These are phyloP conservation scores for Belonocnema kinseyi DNA, from an alignment of 1,140 invertebrate genomes.

Conservation along the genomic window DNA sequence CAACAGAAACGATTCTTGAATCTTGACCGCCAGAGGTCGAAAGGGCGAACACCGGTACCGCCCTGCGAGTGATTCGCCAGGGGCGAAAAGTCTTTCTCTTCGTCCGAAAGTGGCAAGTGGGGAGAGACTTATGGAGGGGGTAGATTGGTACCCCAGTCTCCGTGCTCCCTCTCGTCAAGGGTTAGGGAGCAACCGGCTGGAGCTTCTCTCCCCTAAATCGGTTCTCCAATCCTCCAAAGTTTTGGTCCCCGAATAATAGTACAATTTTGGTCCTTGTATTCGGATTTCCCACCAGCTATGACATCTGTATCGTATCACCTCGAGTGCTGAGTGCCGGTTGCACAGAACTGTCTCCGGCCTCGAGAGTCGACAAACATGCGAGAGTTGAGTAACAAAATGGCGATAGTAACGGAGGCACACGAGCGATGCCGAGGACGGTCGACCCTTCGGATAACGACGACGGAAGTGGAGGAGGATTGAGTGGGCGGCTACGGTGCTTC, in stretches of 20 bases:
- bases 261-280: too few species aligned
- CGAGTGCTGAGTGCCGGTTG: too few species aligned
- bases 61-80: conserved; percentile 55
- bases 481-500: conserved; percentile 15
- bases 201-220: background rate
- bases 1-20: conserved; percentile 39
- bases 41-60: conserved; percentile 64
- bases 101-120: conserved; percentile 12
- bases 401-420: background rate
- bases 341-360: background rate
- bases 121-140: conserved; percentile 37
- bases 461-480: conserved; percentile 16
- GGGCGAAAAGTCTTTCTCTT: conserved; percentile 39
- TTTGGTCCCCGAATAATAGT: too few species aligned
- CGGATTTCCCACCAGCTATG: too few species aligned
- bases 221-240: too few species aligned
- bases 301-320: too few species aligned
- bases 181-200: background rate
- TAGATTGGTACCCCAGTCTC: conserved; percentile 28
- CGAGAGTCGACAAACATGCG: background rate
- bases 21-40: conserved; percentile 61
- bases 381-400: background rate
- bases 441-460: conserved; percentile 7
- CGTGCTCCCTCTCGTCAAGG: background rate
- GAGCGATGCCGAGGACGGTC: background rate